Evolutionary conservation across 2,797 vertebrate species (phyloP).

Genomic region (Arctocebus calabarensis): DNA sequence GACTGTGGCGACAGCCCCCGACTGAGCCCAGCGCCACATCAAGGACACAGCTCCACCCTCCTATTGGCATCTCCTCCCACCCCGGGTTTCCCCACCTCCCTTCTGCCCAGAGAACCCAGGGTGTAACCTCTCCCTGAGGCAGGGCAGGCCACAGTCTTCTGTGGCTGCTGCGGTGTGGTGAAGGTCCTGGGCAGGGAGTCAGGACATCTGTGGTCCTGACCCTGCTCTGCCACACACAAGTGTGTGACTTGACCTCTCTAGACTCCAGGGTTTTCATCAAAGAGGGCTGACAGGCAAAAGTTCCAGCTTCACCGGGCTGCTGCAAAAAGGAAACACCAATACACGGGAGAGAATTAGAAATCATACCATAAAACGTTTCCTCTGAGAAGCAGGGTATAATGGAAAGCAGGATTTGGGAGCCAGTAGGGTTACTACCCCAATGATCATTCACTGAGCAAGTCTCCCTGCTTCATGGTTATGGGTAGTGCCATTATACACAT

Average conservation of each 20-base stretch:
- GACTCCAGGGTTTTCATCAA: background rate
- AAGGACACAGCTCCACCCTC: constrained; percentile 64
- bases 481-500: background rate
- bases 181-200: background rate
- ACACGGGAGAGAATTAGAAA: background rate
- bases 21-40: constrained; percentile 69
- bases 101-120: constrained; percentile 17
- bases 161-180: background rate
- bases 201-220: background rate
- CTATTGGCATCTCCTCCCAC: constrained; percentile 37
- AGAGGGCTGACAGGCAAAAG: background rate
- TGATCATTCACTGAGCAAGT: background rate
- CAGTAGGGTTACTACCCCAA: background rate
- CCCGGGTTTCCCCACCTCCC: background rate
- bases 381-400: background rate
- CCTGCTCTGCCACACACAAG: background rate
- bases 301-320: background rate
- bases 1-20: constrained; percentile 69
- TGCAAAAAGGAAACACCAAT: background rate
- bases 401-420: background rate
- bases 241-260: background rate
- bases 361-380: background rate
- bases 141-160: background rate
- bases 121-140: constrained; percentile 12
- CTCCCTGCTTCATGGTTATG: background rate